These are phyloP conservation scores for Drosophila sechellia DNA, from an alignment of 1,140 invertebrate species.

Conservation along the genomic window DNA sequence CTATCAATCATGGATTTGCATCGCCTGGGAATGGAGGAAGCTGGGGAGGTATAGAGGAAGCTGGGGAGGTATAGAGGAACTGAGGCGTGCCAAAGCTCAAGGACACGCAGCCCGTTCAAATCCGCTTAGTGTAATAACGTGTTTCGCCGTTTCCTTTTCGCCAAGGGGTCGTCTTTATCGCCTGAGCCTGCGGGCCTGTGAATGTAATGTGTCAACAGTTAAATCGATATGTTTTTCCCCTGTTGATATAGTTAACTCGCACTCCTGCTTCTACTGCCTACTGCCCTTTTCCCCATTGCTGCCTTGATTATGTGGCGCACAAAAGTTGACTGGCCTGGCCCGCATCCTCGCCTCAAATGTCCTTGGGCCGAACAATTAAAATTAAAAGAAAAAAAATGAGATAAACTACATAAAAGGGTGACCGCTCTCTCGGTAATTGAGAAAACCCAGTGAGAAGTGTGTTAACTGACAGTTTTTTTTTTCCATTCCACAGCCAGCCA, in stretches of 20 bases:
- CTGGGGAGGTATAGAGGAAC: not conserved
- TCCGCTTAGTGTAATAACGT: conserved; percentile 72
- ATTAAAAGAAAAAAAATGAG: not conserved
- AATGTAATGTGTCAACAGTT: conserved; percentile 77
- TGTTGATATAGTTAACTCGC: conserved; percentile 48
- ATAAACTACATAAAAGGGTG: conserved; percentile 23
- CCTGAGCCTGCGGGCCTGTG: conserved; percentile 29
- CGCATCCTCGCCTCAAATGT: conserved; percentile 21
- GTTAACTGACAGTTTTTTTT: conserved; percentile 33
- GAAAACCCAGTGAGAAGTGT: conserved; percentile 1
- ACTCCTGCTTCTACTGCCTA: not conserved
- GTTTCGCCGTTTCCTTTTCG: conserved; percentile 34
- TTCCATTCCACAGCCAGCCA: conserved; percentile 31
- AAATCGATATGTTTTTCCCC: conserved; percentile 68
- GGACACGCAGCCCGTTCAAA: conserved; percentile 60
- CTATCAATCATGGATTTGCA: conserved; percentile 67
- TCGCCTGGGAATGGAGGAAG: not conserved
- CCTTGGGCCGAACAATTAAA: conserved; percentile 21
- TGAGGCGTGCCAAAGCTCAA: conserved; percentile 47
- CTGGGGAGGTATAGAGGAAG: not conserved
- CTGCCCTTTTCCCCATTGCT: not conserved
- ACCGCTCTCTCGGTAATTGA: conserved; percentile 14
- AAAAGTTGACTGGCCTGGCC: conserved; percentile 59
- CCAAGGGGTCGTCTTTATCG: conserved; percentile 20
- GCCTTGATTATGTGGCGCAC: conserved; percentile 47